These are phyloP conservation scores for Acleris laterana DNA, from an alignment of 2,888 invertebrate genomes.

Conservation along the genomic window DNA sequence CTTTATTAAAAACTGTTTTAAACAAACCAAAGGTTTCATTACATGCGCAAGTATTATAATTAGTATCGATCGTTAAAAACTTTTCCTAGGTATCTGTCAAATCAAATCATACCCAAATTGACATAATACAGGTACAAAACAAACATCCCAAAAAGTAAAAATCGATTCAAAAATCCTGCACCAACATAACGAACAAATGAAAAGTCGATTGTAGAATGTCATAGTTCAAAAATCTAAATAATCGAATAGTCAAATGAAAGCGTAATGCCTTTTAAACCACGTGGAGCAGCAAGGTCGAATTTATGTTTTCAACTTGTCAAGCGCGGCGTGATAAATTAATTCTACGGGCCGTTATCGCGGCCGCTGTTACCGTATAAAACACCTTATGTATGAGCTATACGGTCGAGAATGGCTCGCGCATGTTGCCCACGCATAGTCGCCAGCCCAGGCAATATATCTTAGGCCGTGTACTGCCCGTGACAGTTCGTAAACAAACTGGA, in stretches of 20 bases:
- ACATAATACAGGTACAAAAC: background rate
- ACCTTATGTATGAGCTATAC: constrained; percentile 47
- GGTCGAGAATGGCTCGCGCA: constrained; percentile 55
- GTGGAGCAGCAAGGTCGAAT: constrained; percentile 84
- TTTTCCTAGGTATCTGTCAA: too few relatives aligned
- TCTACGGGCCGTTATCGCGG: constrained; percentile 81
- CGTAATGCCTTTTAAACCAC: constrained; percentile 74
- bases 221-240: constrained; percentile 41
- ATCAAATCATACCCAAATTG: background rate
- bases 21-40: too few relatives aligned
- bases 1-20: too few relatives aligned
- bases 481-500: constrained; percentile 85
- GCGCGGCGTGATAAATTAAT: constrained; percentile 85
- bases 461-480: constrained; percentile 84
- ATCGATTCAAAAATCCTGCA: background rate
- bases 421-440: constrained; percentile 80
- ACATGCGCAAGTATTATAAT: too few relatives aligned
- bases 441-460: constrained; percentile 85
- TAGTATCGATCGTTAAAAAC: too few relatives aligned
- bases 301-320: constrained; percentile 86
- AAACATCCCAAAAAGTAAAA: background rate
- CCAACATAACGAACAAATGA: constrained; percentile 11
- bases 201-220: constrained; percentile 46
- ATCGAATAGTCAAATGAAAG: constrained; percentile 53
- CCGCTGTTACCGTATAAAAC: constrained; percentile 42